Percentiles rank a stretch among this genome's conserved stretches.
These are phyloP conservation scores for Drosophila incognita DNA, from an alignment of 2,888 invertebrate species.

Conservation along the genomic window DNA sequence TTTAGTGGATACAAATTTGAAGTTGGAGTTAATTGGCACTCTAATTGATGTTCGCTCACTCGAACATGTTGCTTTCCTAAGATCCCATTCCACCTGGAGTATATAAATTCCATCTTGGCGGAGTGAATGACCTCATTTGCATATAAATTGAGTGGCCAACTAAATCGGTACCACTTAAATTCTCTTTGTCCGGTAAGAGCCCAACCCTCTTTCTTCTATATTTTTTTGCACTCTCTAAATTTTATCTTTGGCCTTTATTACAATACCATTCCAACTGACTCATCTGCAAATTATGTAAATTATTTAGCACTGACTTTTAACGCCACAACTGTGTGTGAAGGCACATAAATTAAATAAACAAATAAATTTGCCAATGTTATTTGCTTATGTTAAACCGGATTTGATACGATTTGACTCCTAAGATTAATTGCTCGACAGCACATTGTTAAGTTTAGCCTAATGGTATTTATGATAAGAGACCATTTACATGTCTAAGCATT, in stretches of 20 bases:
- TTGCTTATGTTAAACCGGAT: constrained; percentile 63
- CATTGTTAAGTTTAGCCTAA: constrained; percentile 51
- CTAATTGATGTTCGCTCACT: constrained; percentile 47
- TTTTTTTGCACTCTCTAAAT: constrained; percentile 19
- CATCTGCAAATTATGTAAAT: constrained; percentile 75
- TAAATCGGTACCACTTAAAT: constrained; percentile 49
- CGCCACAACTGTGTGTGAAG: constrained; percentile 59
- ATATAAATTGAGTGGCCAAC: constrained; percentile 53
- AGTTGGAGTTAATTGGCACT: constrained; percentile 51
- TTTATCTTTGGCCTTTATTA: constrained; percentile 24
- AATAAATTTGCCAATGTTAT: constrained; percentile 39
- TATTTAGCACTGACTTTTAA: constrained; percentile 63
- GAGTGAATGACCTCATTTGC: constrained; percentile 67
- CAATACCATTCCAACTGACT: constrained; percentile 55
- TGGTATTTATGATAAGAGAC: constrained; percentile 49
- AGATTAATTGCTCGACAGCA: constrained; percentile 67
- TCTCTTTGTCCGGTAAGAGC: constrained; percentile 18
- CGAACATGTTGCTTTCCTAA: constrained; percentile 28
- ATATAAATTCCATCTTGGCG: constrained; percentile 18
- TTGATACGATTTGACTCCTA: constrained; percentile 43
- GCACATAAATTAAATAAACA: constrained; percentile 66
- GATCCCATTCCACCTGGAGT: not conserved
- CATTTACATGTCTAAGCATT: constrained; percentile 18
- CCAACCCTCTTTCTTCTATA: constrained; percentile 21
- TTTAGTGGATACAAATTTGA: constrained; percentile 10